phyloP scores from a whole-genome alignment of 1,140 invertebrate genomes.

The Pemphigus obesinymphae region DNA sequence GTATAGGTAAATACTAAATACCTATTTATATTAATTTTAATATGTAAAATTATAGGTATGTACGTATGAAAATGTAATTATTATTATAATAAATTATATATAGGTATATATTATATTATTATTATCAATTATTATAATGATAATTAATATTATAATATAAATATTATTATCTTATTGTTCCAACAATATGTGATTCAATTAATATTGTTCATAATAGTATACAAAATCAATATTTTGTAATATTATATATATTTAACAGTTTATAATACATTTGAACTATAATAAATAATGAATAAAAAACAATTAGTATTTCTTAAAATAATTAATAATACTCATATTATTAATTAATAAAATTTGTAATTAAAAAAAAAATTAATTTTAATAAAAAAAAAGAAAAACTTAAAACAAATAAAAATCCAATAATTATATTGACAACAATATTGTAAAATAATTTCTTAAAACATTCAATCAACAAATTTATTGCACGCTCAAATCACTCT shows the following conservation, averaged over 20 bases:
- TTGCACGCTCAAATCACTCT: conserved; percentile 10
- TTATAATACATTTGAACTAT: conserved; percentile 20
- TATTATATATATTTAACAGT: conserved; percentile 6
- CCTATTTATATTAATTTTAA: too few relatives aligned
- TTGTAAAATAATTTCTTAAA: background rate
- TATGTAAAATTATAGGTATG: too few relatives aligned
- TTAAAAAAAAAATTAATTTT: background rate
- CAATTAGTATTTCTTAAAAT: background rate
- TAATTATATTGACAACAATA: conserved; percentile 10
- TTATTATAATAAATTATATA: too few relatives aligned
- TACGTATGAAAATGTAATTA: too few relatives aligned
- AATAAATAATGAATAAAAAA: conserved; percentile 30
- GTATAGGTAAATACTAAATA: too few relatives aligned
- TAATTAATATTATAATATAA: too few relatives aligned
- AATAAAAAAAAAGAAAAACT: conserved; percentile 20
- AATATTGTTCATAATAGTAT: background rate
- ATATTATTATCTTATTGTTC: background rate
- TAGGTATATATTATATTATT: too few relatives aligned
- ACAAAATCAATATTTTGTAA: background rate
- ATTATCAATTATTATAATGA: too few relatives aligned
- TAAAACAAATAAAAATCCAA: background rate
- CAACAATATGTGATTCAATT: background rate
- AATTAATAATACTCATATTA: background rate
- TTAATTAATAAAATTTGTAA: conserved; percentile 20
- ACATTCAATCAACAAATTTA: conserved; percentile 7